phyloP scores from a whole-genome alignment of 2,888 invertebrate genomes.

The Parnassius smintheus region DNA sequence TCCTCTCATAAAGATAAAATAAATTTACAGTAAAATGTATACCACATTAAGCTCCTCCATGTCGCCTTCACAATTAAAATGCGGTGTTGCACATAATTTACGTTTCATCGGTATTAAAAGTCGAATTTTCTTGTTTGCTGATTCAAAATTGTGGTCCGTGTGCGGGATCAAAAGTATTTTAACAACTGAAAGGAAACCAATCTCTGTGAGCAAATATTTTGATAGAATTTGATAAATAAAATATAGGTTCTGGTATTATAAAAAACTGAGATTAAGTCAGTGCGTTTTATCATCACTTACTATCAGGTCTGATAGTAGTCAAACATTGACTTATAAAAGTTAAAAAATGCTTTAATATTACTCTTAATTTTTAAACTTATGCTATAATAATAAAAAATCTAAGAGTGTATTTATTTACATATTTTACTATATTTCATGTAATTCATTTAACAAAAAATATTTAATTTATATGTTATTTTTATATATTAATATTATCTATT shows the following conservation, averaged over 20 bases:
- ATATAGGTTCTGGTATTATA: not conserved
- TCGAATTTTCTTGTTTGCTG: slow-evolving; percentile 24
- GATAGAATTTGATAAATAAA: slow-evolving; percentile 10
- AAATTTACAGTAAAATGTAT: slow-evolving; percentile 15
- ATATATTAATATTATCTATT: too few species aligned
- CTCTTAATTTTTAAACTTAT: too few species aligned
- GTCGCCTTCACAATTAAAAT: slow-evolving; percentile 68
- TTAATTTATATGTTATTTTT: too few species aligned
- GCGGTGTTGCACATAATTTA: slow-evolving; percentile 63
- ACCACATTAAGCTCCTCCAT: slow-evolving; percentile 78
- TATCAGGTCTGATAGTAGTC: too few species aligned
- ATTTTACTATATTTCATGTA: too few species aligned
- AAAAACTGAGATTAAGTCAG: too few species aligned
- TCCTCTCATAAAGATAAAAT: slow-evolving; percentile 9
- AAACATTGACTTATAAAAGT: too few species aligned
- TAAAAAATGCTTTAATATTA: too few species aligned
- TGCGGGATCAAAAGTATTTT: slow-evolving; percentile 14
- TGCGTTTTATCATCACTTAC: too few species aligned
- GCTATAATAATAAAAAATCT: too few species aligned
- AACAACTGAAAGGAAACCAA: slow-evolving; percentile 22
- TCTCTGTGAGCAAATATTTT: slow-evolving; percentile 20
- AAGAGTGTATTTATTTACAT: too few species aligned
- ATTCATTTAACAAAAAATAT: too few species aligned
- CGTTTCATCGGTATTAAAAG: slow-evolving; percentile 67
- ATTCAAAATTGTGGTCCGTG: not conserved